Evolutionary conservation across 2,113 vertebrate species (phyloP).

Genomic region (Smithornis capensis): DNA sequence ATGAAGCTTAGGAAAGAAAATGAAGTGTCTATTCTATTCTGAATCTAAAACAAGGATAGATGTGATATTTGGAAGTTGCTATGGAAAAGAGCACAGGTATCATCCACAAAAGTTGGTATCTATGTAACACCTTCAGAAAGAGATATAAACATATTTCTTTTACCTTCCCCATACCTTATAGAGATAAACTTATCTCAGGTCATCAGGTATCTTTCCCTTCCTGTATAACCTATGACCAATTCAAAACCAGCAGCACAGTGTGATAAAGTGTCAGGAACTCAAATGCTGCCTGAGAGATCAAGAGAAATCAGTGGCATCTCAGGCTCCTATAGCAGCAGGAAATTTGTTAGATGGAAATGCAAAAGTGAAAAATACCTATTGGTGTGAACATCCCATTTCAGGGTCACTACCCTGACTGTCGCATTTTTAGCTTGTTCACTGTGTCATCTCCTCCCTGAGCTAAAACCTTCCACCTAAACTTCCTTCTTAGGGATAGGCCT

Average conservation of each 20-base stretch:
- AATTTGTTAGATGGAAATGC: background rate
- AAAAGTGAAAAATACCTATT: background rate
- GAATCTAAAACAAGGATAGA: background rate
- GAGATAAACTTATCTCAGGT: background rate
- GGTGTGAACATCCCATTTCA: background rate
- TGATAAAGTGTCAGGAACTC: background rate
- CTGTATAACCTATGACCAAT: background rate
- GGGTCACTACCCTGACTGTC: background rate
- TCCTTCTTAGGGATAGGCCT: background rate
- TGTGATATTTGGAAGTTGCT: background rate
- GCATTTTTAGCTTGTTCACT: background rate
- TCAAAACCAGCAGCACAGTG: background rate
- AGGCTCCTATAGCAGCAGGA: background rate
- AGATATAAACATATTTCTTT: background rate
- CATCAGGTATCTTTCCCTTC: background rate
- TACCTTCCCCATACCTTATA: background rate
- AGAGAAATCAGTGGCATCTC: background rate
- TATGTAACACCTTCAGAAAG: background rate
- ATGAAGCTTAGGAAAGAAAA: background rate
- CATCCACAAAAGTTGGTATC: background rate
- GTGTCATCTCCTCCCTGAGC: background rate
- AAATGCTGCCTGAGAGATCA: background rate
- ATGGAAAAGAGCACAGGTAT: background rate
- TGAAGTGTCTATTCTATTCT: background rate
- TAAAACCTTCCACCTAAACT: background rate